phyloP scores from a whole-genome alignment of 1,140 invertebrate genomes.

The Drosophila equinoxialis region DNA sequence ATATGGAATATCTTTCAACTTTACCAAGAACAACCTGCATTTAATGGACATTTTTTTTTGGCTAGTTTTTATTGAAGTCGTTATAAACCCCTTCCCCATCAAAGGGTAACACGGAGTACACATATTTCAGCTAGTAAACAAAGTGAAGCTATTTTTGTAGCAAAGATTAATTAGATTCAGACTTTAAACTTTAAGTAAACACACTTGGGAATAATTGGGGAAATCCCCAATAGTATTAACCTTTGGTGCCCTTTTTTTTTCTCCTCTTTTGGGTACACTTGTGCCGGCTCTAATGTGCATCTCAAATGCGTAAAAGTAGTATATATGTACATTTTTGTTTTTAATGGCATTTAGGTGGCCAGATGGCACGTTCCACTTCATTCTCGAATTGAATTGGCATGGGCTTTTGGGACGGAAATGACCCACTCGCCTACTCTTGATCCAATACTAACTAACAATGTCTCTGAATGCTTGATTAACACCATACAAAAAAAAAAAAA shows the following conservation, averaged over 20 bases:
- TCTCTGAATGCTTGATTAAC: conserved; percentile 76
- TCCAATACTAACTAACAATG: conserved; percentile 66
- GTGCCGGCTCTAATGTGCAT: conserved; percentile 32
- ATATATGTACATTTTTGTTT: background rate
- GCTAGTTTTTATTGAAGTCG: no score
- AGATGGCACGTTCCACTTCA: background rate
- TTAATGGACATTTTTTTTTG: no score
- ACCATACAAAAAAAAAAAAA: conserved; percentile 44
- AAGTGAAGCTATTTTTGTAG: conserved; percentile 6
- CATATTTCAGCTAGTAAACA: background rate
- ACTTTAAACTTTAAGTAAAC: conserved; percentile 15
- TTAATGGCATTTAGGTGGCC: background rate
- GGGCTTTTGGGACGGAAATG: conserved; percentile 34
- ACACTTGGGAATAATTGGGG: conserved; percentile 49
- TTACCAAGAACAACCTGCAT: no score
- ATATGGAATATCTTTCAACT: no score
- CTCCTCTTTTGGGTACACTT: conserved; percentile 10
- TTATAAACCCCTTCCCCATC: no score
- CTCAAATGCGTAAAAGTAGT: conserved; percentile 36
- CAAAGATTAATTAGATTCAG: conserved; percentile 5
- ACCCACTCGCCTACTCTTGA: conserved; percentile 50
- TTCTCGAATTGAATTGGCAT: conserved; percentile 9
- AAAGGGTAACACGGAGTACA: conserved; percentile 1
- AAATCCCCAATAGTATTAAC: conserved; percentile 57
- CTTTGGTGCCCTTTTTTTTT: background rate